These are phyloP conservation scores for Drosophila diplacantha DNA, from an alignment of 2,888 invertebrate species.

Conservation along the genomic window DNA sequence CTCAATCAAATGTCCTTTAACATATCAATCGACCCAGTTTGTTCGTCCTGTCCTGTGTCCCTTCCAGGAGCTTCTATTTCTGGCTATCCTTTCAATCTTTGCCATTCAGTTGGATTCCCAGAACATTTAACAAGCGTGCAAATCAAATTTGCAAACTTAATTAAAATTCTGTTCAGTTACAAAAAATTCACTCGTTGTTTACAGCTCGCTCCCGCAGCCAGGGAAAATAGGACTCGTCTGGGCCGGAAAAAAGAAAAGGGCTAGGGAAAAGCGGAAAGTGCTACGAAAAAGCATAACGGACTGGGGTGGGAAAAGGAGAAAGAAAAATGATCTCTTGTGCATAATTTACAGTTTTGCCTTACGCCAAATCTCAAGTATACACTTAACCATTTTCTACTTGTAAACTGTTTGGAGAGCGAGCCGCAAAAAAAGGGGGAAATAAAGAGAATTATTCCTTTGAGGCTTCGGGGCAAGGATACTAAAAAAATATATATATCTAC, in stretches of 20 bases:
- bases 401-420: conserved; percentile 58
- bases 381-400: conserved; percentile 70
- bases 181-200: conserved; percentile 46
- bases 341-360: conserved; percentile 72
- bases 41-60: background rate
- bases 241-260: conserved; percentile 29
- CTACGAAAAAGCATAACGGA: background rate
- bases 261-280: conserved; percentile 8
- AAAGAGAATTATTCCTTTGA: conserved; percentile 65
- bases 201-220: conserved; percentile 20
- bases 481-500: conserved; percentile 37
- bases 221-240: conserved; percentile 23
- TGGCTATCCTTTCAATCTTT: conserved; percentile 4
- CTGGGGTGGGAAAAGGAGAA: conserved; percentile 29
- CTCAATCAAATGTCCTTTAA: conserved; percentile 1
- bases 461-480: conserved; percentile 36
- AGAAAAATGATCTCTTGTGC: conserved; percentile 73
- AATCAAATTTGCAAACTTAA: conserved; percentile 69
- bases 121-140: conserved; percentile 57
- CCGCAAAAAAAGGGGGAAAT: conserved; percentile 39
- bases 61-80: background rate
- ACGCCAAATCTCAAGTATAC: conserved; percentile 67
- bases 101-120: conserved; percentile 14
- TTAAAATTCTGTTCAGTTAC: conserved; percentile 58
- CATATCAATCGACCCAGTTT: background rate